Percentiles rank a stretch among this genome's conserved stretches.
These are phyloP conservation scores for Datnioides undecimradiatus DNA, from an alignment of 2,113 vertebrate genomes.

Conservation along the genomic window DNA sequence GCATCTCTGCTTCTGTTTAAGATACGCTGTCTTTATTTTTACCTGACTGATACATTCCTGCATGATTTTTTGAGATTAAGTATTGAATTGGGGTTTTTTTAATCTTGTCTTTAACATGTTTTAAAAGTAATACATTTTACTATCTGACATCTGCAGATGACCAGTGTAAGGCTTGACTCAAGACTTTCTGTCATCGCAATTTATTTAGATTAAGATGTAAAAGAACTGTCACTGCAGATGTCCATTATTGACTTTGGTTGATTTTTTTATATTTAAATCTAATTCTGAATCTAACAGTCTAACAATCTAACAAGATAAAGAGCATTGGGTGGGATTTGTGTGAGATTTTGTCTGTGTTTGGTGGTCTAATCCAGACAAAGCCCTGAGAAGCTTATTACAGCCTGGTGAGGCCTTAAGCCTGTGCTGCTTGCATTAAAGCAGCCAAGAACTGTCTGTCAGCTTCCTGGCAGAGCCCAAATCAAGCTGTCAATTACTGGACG, in stretches of 20 bases:
- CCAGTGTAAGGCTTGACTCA: not conserved
- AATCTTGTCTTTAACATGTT: not conserved
- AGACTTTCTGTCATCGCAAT: not conserved
- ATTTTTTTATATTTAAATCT: conserved; percentile 16
- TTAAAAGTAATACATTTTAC: not conserved
- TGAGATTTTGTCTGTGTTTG: conserved; percentile 72
- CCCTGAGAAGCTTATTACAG: conserved; percentile 82
- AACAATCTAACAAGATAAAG: conserved; percentile 74
- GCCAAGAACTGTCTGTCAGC: conserved; percentile 81
- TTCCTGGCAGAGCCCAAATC: conserved; percentile 83
- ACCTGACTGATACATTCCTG: not conserved
- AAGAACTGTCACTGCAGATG: not conserved
- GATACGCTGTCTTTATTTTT: too few relatives aligned
- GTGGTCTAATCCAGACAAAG: conserved; percentile 81
- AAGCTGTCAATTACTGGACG: conserved; percentile 86
- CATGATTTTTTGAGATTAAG: not conserved
- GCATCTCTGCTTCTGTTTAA: too few relatives aligned
- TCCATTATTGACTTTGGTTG: not conserved
- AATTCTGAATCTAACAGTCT: conserved; percentile 47
- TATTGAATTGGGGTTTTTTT: not conserved
- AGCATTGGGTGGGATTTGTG: conserved; percentile 65
- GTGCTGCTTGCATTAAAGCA: conserved; percentile 79
- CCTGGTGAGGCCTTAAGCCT: conserved; percentile 79
- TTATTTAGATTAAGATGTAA: not conserved
- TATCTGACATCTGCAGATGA: not conserved